Evolutionary conservation across 1,140 invertebrate genomes (phyloP).

Genomic region (Saccostrea glomerata): DNA sequence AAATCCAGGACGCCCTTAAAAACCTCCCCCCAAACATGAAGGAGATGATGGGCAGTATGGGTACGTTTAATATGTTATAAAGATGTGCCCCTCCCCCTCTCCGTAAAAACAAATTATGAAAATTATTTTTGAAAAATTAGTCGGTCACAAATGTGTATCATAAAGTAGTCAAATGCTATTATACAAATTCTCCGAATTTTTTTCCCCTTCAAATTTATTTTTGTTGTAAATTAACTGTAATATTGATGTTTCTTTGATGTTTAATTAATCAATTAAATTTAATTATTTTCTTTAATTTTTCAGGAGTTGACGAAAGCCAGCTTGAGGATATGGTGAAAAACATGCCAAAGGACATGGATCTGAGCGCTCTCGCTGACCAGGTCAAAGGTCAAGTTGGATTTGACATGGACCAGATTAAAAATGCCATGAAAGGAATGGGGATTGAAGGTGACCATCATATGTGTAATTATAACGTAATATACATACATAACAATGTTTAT

Average conservation of each 20-base stretch:
- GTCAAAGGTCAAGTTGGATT: not conserved
- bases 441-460: conserved; percentile 25
- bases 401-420: not conserved
- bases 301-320: conserved; percentile 1
- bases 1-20: conserved; percentile 29
- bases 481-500: not conserved
- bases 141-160: too few relatives aligned
- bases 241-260: too few relatives aligned
- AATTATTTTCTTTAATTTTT: not conserved
- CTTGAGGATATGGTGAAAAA: conserved; percentile 21
- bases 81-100: not conserved
- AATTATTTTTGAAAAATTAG: too few relatives aligned
- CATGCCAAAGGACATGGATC: conserved; percentile 26
- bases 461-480: conserved; percentile 4
- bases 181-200: too few relatives aligned
- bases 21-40: conserved; percentile 28
- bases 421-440: not conserved
- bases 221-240: too few relatives aligned
- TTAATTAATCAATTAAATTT: not conserved
- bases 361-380: not conserved
- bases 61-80: not conserved
- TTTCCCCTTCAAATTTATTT: too few relatives aligned
- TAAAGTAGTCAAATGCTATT: too few relatives aligned
- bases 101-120: not conserved
- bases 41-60: conserved; percentile 24